Evolutionary conservation across 2,888 invertebrate species (phyloP).

Genomic region (Opisthograptis luteolata): DNA sequence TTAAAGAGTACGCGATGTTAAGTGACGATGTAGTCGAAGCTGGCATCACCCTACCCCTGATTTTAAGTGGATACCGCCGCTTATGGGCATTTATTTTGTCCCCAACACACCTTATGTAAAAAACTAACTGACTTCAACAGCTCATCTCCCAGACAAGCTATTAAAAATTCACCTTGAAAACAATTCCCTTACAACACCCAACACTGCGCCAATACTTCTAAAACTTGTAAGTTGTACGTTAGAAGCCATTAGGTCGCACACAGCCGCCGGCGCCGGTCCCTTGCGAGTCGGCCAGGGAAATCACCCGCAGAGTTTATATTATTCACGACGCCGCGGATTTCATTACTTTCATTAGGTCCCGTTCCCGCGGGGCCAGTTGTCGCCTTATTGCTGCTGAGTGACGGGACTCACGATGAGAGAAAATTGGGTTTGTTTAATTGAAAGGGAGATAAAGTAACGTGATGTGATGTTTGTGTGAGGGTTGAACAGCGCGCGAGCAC

Average conservation of each 20-base stretch:
- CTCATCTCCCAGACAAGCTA: too few relatives aligned
- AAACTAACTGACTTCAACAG: too few relatives aligned
- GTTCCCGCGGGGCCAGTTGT: slow-evolving; percentile 34
- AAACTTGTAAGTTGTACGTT: not conserved
- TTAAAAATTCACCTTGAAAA: too few relatives aligned
- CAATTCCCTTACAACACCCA: not conserved
- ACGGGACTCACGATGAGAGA: not conserved
- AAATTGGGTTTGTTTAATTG: slow-evolving; percentile 27
- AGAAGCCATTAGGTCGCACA: not conserved
- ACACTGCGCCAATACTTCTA: not conserved
- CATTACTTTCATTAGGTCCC: slow-evolving; percentile 45
- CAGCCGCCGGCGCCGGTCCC: slow-evolving; percentile 1
- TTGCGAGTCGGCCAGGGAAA: slow-evolving; percentile 61
- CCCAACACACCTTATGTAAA: too few relatives aligned
- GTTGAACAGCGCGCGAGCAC: too few relatives aligned
- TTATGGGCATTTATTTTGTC: too few relatives aligned
- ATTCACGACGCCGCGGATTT: slow-evolving; percentile 60
- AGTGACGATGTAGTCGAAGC: too few relatives aligned
- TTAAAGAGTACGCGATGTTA: too few relatives aligned
- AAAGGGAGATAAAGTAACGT: not conserved
- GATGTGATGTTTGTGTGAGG: too few relatives aligned
- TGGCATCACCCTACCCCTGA: too few relatives aligned
- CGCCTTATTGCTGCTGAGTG: slow-evolving; percentile 39
- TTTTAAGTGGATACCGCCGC: too few relatives aligned
- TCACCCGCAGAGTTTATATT: slow-evolving; percentile 65